Base-by-base conservation (phyloP, 1,140 invertebrate genomes). In the Centruroides sculpturatus region DNA sequence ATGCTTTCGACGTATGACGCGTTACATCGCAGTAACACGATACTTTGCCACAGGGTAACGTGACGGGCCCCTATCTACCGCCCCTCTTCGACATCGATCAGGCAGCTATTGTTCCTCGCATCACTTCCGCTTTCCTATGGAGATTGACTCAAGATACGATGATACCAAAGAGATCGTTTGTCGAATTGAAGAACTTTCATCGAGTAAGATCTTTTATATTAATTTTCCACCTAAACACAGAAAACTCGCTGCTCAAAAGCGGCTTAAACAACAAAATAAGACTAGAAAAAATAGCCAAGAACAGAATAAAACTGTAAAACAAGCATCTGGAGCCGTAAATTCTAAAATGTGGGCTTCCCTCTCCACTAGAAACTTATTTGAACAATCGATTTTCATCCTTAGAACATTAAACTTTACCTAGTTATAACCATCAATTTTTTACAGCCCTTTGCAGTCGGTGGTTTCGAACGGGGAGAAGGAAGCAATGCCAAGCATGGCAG, bases 61-160 rank as follows among this genome's bases (percentile, higher is more conserved):
- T 49, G 11, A 60, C 52, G 23, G 54, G 47, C n/a, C 54, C 54
- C 5, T 46, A 51, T 0, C 5, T 35, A 3, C 48, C 46, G 12
- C 36, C 53, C 6, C 41, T 52, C 1, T 41, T 63, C 8, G 11
- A 13, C 13, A 53, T 55, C 3, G 50, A 53, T 5, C 9, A 59
- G 7, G 59, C 55, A 12, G 7, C 50, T 9, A 35, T 59, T 1
- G 34, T 57, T 4, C 59, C 62, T 0, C 56, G 57, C 12, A 12
- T 63, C 3, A 8, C 23, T 1, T 53, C 2, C 12, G 48, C 62
- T 11, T 63, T 63, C 36, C 48, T 63, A 54, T 63, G 62, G 62
- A 47, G 55, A 12, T 8, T 53, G 3, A 48, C 35, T 11, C 34
- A 52, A 12, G 35, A 57, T 12, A 36, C 41, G 0, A 51, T 10